These are phyloP conservation scores for Decapterus maruadsi DNA, from an alignment of 2,797 vertebrate species.

Conservation along the genomic window DNA sequence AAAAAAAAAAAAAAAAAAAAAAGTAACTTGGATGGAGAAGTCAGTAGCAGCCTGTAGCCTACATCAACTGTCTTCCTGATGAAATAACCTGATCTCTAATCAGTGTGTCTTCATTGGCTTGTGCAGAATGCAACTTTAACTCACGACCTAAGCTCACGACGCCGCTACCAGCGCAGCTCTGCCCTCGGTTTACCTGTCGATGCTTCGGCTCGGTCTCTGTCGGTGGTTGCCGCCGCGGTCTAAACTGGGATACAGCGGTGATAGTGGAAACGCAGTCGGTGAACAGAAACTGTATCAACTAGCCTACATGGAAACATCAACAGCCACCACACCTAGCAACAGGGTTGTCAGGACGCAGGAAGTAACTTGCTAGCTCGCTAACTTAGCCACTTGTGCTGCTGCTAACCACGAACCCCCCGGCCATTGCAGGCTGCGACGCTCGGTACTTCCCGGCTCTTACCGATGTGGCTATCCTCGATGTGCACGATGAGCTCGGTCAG, in stretches of 20 bases:
- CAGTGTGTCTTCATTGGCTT: background rate
- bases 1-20: too few species aligned
- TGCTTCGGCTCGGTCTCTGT: background rate
- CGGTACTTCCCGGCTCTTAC: constrained; percentile 79
- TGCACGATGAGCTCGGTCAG: constrained; percentile 96
- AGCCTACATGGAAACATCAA: constrained; percentile 27
- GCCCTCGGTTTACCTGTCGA: background rate
- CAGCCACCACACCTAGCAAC: constrained; percentile 88
- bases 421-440: constrained; percentile 71
- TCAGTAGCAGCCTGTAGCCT: too few species aligned
- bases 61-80: background rate
- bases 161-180: constrained; percentile 11
- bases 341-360: constrained; percentile 92
- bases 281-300: background rate
- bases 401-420: constrained; percentile 67
- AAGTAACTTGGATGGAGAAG: background rate
- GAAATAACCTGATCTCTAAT: background rate
- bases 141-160: background rate
- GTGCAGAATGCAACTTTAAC: constrained; percentile 4
- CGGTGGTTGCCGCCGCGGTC: too few species aligned
- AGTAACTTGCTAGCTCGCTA: constrained; percentile 86
- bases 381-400: constrained; percentile 61
- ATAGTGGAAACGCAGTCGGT: background rate
- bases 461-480: constrained; percentile 98
- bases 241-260: background rate